Evolutionary conservation across 2,797 vertebrate genomes (phyloP).

Genomic region (Hylomyscus alleni): DNA sequence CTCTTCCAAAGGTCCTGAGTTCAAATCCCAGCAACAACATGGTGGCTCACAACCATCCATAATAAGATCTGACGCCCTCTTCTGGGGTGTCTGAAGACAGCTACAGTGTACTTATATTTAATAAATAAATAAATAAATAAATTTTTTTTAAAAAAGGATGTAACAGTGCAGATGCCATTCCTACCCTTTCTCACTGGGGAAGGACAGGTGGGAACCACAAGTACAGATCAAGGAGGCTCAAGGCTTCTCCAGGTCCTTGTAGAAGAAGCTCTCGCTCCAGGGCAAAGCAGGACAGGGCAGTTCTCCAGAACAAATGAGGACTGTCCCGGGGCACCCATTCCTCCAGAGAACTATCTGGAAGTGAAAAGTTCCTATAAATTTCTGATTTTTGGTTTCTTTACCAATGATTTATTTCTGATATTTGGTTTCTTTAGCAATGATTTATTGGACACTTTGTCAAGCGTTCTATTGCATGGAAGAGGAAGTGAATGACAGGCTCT

Average conservation of each 20-base stretch:
- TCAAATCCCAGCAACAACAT: too few species aligned
- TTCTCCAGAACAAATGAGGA: constrained; percentile 14
- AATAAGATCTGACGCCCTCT: too few species aligned
- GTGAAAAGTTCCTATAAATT: not conserved
- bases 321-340: not conserved
- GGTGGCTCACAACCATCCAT: too few species aligned
- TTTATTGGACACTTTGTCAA: not conserved
- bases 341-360: constrained; percentile 9
- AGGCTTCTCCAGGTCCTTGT: constrained; percentile 32
- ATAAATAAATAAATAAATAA: too few species aligned
- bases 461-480: not conserved
- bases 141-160: too few species aligned
- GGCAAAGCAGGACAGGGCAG: not conserved
- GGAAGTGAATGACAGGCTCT: too few species aligned
- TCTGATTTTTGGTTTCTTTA: not conserved
- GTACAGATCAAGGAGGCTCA: constrained; percentile 7
- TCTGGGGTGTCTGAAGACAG: too few species aligned
- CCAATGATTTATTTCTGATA: not conserved
- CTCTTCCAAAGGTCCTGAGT: too few species aligned
- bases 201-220: not conserved
- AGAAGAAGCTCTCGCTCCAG: constrained; percentile 11
- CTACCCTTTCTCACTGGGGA: constrained; percentile 41
- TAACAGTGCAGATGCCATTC: constrained; percentile 47
- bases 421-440: not conserved
- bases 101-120: too few species aligned